These are phyloP conservation scores for Melanchra persicariae DNA, from an alignment of 2,888 invertebrate genomes.

Conservation along the genomic window DNA sequence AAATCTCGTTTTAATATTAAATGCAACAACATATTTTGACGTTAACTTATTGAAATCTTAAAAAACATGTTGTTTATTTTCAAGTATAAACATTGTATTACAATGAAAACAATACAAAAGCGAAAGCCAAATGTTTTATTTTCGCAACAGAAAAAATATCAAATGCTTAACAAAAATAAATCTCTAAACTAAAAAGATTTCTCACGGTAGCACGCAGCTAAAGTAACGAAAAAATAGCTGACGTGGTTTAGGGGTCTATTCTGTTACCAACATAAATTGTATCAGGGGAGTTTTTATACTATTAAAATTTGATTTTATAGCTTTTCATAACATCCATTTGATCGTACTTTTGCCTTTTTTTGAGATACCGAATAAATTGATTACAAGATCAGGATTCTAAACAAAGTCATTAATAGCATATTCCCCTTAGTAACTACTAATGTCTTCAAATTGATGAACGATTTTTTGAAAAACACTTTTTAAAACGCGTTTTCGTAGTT, in stretches of 20 bases:
- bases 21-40: neutral
- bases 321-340: too few species aligned
- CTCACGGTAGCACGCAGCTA: constrained; percentile 19
- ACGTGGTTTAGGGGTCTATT: constrained; percentile 16
- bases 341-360: too few species aligned
- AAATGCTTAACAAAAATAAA: constrained; percentile 35
- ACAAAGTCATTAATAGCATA: too few species aligned
- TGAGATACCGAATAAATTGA: too few species aligned
- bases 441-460: too few species aligned
- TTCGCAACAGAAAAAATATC: constrained; percentile 9
- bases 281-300: neutral
- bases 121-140: neutral
- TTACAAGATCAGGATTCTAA: too few species aligned
- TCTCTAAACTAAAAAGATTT: constrained; percentile 39
- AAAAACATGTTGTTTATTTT: neutral
- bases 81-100: neutral
- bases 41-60: neutral
- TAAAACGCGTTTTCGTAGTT: too few species aligned
- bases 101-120: neutral
- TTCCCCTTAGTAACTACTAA: too few species aligned
- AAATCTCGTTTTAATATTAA: neutral
- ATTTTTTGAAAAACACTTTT: too few species aligned
- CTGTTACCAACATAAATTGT: neutral
- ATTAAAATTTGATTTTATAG: too few species aligned
- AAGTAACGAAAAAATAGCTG: constrained; percentile 29